These are phyloP conservation scores for Netelia virgata DNA, from an alignment of 2,888 invertebrate species.

Conservation along the genomic window DNA sequence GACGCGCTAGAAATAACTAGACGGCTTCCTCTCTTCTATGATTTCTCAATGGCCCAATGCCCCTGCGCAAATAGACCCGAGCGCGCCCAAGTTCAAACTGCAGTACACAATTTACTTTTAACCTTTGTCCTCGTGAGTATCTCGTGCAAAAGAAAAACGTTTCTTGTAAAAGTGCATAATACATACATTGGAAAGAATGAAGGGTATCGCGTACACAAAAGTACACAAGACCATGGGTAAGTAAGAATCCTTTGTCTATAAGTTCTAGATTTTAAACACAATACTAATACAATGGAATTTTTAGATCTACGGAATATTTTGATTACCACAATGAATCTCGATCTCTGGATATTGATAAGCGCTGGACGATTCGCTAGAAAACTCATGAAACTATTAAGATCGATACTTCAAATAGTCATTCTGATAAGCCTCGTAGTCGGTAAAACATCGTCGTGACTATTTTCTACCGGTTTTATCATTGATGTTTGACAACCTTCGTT, in stretches of 20 bases:
- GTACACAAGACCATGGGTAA: conserved; percentile 1
- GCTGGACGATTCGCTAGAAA: conserved; percentile 56
- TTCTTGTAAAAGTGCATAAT: too few relatives aligned
- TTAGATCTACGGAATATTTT: conserved; percentile 52
- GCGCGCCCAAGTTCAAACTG: too few relatives aligned
- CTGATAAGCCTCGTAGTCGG: conserved; percentile 71
- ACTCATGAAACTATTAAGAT: conserved; percentile 53
- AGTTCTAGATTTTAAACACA: neutral
- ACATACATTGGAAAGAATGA: neutral
- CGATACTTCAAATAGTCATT: conserved; percentile 69
- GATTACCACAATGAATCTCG: conserved; percentile 69
- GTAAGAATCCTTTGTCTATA: neutral
- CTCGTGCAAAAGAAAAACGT: too few relatives aligned
- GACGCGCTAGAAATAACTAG: too few relatives aligned
- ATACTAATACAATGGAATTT: conserved; percentile 1
- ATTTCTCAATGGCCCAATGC: too few relatives aligned
- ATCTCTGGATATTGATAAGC: conserved; percentile 74
- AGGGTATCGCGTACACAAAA: neutral
- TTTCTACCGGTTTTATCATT: neutral
- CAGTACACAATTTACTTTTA: too few relatives aligned
- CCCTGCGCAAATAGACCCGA: too few relatives aligned
- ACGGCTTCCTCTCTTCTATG: too few relatives aligned
- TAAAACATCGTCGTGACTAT: conserved; percentile 45
- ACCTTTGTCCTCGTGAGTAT: too few relatives aligned
- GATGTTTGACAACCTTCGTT: neutral